Percentiles rank a stretch among this genome's conserved stretches.
phyloP scores from a whole-genome alignment of 2,888 invertebrate species.

The Choristoneura rosaceana region DNA sequence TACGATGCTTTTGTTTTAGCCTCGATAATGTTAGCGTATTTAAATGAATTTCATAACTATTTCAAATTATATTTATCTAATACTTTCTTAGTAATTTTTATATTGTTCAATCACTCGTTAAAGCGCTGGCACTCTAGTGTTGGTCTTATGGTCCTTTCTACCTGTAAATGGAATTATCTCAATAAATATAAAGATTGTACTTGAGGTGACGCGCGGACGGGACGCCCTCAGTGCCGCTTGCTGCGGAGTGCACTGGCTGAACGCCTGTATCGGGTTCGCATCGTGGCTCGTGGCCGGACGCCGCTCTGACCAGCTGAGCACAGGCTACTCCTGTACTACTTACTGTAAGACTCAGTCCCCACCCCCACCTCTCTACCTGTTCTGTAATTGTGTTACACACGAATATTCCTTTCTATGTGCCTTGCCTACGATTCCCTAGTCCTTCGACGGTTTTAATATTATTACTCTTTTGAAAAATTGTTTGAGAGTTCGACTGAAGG shows the following conservation, averaged over 20 bases:
- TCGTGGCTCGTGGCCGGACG: conserved; percentile 26
- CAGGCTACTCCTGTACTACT: neutral
- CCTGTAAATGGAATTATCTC: conserved; percentile 71
- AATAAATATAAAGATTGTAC: conserved; percentile 62
- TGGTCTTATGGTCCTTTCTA: conserved; percentile 78
- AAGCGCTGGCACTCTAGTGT: conserved; percentile 84
- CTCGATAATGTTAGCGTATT: conserved; percentile 82
- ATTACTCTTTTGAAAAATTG: conserved; percentile 44
- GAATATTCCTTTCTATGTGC: conserved; percentile 76
- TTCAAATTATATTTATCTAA: conserved; percentile 85
- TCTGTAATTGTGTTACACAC: conserved; percentile 61
- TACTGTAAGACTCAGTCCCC: conserved; percentile 42
- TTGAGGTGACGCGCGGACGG: conserved; percentile 56
- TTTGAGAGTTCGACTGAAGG: conserved; percentile 34
- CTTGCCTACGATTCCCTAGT: conserved; percentile 59
- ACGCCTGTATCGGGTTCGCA: conserved; percentile 51
- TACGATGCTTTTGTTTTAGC: conserved; percentile 82
- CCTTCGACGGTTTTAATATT: conserved; percentile 41
- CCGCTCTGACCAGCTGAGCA: neutral
- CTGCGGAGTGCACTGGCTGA: conserved; percentile 65
- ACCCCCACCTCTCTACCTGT: conserved; percentile 46
- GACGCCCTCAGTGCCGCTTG: conserved; percentile 60
- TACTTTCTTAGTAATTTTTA: conserved; percentile 83
- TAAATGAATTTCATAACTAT: conserved; percentile 82
- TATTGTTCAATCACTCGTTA: conserved; percentile 84